Conservation (phyloP, 2,888 invertebrate genomes). For the Druceiella hillmani region DNA sequence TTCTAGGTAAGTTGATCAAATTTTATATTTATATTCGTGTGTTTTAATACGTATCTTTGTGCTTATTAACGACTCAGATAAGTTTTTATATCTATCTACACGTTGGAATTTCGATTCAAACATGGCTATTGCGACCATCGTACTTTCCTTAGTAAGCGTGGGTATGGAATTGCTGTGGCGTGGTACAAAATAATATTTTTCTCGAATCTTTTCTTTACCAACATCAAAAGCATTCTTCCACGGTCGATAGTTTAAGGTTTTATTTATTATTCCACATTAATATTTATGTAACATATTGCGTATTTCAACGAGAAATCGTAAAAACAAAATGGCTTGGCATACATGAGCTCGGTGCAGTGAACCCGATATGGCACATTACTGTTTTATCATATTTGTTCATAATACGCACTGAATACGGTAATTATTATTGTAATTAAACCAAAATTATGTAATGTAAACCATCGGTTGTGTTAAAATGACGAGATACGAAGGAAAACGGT, state of each 20-base stretch:
- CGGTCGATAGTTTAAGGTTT: conserved; percentile 41
- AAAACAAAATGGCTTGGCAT: conserved; percentile 55
- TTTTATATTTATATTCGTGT: conserved; percentile 37
- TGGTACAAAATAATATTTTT: conserved; percentile 51
- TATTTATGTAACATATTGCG: conserved; percentile 46
- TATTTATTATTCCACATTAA: conserved; percentile 43
- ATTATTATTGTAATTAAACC: too few relatives aligned
- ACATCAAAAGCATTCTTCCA: conserved; percentile 46
- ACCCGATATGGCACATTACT: conserved; percentile 48
- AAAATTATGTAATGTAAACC: too few relatives aligned
- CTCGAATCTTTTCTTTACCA: conserved; percentile 47
- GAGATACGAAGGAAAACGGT: too few relatives aligned
- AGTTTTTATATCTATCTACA: conserved; percentile 32
- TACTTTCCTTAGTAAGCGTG: conserved; percentile 51
- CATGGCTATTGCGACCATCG: conserved; percentile 49
- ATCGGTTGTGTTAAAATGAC: too few relatives aligned
- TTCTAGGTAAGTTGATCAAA: conserved; percentile 48
- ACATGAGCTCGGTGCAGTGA: conserved; percentile 51
- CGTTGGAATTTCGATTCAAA: conserved; percentile 53
- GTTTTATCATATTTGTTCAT: too few relatives aligned
- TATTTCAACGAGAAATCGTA: conserved; percentile 50
- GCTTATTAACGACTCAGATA: conserved; percentile 34
- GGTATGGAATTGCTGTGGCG: conserved; percentile 42
- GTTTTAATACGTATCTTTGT: conserved; percentile 36
- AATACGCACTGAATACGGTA: too few relatives aligned